phyloP scores from a whole-genome alignment of 2,113 vertebrate genomes.

The Cynoglossus semilaevis region DNA sequence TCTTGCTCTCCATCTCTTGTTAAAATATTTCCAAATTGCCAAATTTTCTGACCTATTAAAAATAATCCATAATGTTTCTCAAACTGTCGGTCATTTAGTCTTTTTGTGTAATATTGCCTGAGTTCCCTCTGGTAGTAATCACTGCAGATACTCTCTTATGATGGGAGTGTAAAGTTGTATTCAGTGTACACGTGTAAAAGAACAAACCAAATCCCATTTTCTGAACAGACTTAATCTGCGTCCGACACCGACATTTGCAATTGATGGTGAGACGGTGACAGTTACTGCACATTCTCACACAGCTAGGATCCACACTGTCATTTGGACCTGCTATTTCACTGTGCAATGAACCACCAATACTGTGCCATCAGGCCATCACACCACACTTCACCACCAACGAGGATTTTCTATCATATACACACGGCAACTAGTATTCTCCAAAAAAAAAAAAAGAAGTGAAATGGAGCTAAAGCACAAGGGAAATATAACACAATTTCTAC shows the following conservation, averaged over 20 bases:
- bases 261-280: constrained; percentile 32
- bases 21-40: no score
- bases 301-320: constrained; percentile 43
- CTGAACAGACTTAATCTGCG: no score
- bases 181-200: no score
- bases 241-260: background rate
- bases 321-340: constrained; percentile 58
- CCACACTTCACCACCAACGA: constrained; percentile 46
- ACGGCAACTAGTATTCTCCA: constrained; percentile 36
- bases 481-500: constrained; percentile 70
- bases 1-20: no score
- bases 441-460: constrained; percentile 67
- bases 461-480: constrained; percentile 67
- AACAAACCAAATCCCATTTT: no score
- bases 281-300: constrained; percentile 33
- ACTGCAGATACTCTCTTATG: no score
- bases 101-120: no score
- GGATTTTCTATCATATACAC: constrained; percentile 43
- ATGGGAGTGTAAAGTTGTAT: no score
- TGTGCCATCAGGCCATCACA: constrained; percentile 54
- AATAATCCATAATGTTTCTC: no score
- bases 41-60: no score
- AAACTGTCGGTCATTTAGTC: no score
- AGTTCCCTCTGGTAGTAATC: no score
- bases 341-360: constrained; percentile 61